A percentile compares a stretch with the other conserved stretches of the same genome.
phyloP scores from a whole-genome alignment of 2,888 invertebrate genomes.

The Chromoteleia sp. region DNA sequence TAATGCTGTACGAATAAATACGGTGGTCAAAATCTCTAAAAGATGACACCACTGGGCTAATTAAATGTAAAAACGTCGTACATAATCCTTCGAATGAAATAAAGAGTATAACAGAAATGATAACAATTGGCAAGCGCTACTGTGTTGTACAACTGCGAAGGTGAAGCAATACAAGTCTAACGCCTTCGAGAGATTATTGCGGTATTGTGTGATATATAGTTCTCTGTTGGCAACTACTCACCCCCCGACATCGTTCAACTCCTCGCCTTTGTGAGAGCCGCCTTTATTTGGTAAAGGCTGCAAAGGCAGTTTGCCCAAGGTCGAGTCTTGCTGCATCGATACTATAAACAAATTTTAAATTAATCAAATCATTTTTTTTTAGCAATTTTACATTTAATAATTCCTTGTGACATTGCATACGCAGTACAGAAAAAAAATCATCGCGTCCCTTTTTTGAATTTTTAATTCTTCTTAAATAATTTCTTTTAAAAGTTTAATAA shows the following conservation, averaged over 20 bases:
- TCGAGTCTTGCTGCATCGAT: conserved; percentile 59
- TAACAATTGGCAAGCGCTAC: conserved; percentile 80
- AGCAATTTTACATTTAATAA: neutral
- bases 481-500: no score
- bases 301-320: conserved; percentile 79
- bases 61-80: neutral
- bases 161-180: conserved; percentile 67
- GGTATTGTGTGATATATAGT: conserved; percentile 42
- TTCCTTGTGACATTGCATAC: neutral
- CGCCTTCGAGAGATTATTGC: conserved; percentile 69
- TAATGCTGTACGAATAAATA: no score
- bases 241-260: conserved; percentile 86
- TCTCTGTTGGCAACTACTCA: conserved; percentile 84
- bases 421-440: no score
- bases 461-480: no score
- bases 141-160: conserved; percentile 75
- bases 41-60: neutral
- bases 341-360: conserved; percentile 37
- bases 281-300: conserved; percentile 81
- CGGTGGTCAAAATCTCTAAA: no score
- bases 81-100: conserved; percentile 29
- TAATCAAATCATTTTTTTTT: neutral
- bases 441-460: no score
- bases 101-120: conserved; percentile 57
- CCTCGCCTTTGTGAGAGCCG: conserved; percentile 83